Evolutionary conservation across 2,797 vertebrate genomes (phyloP).

Genomic region (Urocyon cinereoargenteus): DNA sequence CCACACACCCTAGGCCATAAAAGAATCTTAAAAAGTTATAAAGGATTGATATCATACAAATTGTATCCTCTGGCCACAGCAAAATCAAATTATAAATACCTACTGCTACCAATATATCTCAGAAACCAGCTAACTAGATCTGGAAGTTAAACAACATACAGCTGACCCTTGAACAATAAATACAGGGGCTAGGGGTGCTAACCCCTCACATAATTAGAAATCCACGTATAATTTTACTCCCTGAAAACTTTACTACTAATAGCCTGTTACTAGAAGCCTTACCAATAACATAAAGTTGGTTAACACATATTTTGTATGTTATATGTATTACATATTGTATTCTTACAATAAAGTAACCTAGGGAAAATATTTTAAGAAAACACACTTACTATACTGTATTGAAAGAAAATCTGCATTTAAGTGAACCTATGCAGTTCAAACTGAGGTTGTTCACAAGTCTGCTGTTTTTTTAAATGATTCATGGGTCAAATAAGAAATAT

Average conservation of each 20-base stretch:
- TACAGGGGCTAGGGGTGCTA: too few species aligned
- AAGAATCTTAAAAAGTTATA: neutral
- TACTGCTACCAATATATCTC: neutral
- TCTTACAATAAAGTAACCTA: neutral
- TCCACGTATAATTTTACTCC: neutral
- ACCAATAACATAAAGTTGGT: neutral
- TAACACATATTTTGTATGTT: neutral
- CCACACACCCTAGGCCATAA: neutral
- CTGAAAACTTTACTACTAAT: neutral
- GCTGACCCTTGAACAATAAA: neutral
- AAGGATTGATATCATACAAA: neutral
- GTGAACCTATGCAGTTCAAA: neutral
- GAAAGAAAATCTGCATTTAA: neutral
- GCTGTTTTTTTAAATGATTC: neutral
- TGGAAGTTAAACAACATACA: neutral
- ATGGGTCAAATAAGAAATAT: neutral
- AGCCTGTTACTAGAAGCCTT: neutral
- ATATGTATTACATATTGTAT: neutral
- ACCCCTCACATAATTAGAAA: neutral
- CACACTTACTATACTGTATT: neutral
- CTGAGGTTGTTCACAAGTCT: neutral
- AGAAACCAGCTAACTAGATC: neutral
- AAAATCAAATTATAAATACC: neutral
- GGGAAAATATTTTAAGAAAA: neutral
- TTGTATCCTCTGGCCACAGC: neutral